Conservation (phyloP, 2,888 invertebrate genomes). For the Itoplectis maculator region DNA sequence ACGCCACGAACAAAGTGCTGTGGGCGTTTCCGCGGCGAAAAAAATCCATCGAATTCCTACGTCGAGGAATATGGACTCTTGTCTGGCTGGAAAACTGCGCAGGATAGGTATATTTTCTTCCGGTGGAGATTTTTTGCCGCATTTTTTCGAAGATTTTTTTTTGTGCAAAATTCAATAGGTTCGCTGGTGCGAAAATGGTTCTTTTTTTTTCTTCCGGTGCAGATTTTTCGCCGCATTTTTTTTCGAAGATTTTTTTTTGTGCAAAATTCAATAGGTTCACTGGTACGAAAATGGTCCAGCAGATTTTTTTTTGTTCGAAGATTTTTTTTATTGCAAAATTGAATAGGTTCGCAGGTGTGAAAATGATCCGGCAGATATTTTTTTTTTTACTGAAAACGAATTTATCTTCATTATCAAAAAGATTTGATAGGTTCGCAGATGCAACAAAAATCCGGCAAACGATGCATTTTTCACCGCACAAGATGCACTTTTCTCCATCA, state of each 20-base stretch:
- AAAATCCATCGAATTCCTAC: constrained; percentile 7
- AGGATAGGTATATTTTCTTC: neutral
- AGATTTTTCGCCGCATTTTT: neutral
- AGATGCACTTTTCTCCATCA: neutral
- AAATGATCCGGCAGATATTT: too few species aligned
- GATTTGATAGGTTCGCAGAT: too few species aligned
- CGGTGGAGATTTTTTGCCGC: neutral
- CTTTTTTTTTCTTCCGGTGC: neutral
- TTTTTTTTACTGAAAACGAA: too few species aligned
- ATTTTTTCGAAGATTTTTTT: neutral
- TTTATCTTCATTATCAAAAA: too few species aligned
- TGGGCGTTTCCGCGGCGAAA: constrained; percentile 16
- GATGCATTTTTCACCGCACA: too few species aligned
- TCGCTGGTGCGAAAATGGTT: too few species aligned
- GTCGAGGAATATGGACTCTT: neutral
- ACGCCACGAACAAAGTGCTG: constrained; percentile 20
- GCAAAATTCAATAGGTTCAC: neutral
- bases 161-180: neutral
- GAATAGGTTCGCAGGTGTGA: too few species aligned
- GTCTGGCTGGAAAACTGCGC: neutral
- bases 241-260: neutral
- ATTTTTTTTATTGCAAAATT: neutral
- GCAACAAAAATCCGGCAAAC: neutral
- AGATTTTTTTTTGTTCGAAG: neutral
- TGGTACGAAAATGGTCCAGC: too few species aligned